These are phyloP conservation scores for Ormyrus rosae DNA, from an alignment of 2,888 invertebrate species.

Conservation along the genomic window DNA sequence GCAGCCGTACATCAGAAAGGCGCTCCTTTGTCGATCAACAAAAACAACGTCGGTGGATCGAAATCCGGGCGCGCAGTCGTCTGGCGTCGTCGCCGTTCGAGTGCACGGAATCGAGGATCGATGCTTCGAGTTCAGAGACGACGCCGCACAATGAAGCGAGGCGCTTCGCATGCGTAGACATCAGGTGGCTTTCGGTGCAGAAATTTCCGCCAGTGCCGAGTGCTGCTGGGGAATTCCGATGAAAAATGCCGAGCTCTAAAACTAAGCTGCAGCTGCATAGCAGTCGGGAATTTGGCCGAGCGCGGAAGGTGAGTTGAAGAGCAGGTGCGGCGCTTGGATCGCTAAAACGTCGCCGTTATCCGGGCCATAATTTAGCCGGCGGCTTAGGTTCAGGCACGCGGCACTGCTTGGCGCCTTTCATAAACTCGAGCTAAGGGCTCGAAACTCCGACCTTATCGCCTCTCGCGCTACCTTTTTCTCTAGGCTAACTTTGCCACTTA, in stretches of 20 bases:
- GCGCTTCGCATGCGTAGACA: neutral
- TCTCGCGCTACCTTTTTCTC: constrained; percentile 35
- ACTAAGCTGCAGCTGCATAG: constrained; percentile 37
- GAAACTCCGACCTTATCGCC: constrained; percentile 33
- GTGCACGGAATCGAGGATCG: constrained; percentile 21
- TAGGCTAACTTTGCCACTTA: constrained; percentile 35
- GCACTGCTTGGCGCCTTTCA: neutral
- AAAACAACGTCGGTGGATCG: neutral
- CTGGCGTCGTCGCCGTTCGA: neutral
- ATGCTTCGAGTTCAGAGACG: constrained; percentile 15
- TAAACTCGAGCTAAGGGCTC: constrained; percentile 19
- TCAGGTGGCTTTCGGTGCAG: constrained; percentile 17
- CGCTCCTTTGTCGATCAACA: no score
- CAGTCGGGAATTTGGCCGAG: constrained; percentile 5
- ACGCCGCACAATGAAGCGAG: constrained; percentile 32
- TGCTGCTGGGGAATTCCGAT: constrained; percentile 34
- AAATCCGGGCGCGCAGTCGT: neutral
- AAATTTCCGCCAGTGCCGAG: constrained; percentile 20
- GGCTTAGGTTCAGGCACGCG: constrained; percentile 12
- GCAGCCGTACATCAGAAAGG: no score
- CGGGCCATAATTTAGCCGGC: constrained; percentile 17
- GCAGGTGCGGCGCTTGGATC: constrained; percentile 2
- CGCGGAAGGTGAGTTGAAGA: constrained; percentile 22
- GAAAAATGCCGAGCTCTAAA: constrained; percentile 50
- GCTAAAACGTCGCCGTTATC: constrained; percentile 4